Percentiles rank a stretch among this genome's conserved stretches.
These are phyloP conservation scores for Ceramica pisi DNA, from an alignment of 2,888 invertebrate genomes.

Conservation along the genomic window DNA sequence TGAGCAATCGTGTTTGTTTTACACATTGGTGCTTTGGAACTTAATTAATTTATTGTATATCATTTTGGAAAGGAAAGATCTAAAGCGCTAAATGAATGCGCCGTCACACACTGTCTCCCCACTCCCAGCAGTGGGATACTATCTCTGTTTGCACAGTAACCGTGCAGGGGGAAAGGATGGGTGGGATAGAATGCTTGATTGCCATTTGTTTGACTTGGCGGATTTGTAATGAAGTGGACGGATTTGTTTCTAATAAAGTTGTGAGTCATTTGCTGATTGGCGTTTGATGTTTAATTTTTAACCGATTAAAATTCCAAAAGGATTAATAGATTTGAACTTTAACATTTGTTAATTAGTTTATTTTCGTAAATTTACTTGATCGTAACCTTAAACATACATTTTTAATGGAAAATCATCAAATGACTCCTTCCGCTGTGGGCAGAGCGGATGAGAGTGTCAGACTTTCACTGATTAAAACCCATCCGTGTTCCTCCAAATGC, in stretches of 20 bases:
- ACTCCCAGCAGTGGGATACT: conserved; percentile 62
- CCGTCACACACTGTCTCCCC: conserved; percentile 73
- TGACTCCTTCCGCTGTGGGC: no score
- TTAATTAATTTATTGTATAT: conserved; percentile 58
- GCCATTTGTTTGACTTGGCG: conserved; percentile 32
- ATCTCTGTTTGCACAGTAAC: conserved; percentile 79
- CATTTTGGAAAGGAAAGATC: conserved; percentile 47
- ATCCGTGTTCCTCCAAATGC: no score
- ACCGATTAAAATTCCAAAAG: neutral
- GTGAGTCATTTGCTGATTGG: neutral
- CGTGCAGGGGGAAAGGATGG: neutral
- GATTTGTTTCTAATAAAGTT: neutral
- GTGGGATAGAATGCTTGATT: conserved; percentile 27
- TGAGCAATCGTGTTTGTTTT: conserved; percentile 45
- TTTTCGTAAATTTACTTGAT: no score
- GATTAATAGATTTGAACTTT: neutral
- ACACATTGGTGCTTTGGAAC: conserved; percentile 31
- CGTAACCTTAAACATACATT: no score
- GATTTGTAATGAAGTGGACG: conserved; percentile 26
- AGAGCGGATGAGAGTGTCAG: no score
- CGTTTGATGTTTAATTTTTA: neutral
- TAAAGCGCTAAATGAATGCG: conserved; percentile 76
- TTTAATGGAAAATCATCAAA: no score
- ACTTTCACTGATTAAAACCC: no score
- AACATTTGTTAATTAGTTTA: no score